phyloP scores from a whole-genome alignment of 37 sponge, comb jelly and placozoan species.

The Petrosia ficiformis region DNA sequence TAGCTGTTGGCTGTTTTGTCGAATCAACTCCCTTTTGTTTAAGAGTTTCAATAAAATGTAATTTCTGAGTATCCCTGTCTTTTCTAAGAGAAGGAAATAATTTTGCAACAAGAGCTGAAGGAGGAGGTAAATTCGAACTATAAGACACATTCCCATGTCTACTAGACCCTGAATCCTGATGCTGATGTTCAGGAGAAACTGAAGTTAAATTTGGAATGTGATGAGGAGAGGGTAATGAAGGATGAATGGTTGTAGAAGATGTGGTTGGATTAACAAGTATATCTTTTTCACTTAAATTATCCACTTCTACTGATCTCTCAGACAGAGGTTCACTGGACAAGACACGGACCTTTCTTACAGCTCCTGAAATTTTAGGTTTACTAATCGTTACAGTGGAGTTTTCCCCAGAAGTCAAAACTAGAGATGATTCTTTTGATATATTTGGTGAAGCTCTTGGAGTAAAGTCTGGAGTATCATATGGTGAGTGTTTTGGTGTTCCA shows the following conservation, averaged over 20 bases:
- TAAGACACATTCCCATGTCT: background rate
- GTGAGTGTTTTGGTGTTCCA: background rate
- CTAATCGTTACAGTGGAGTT: too few species aligned
- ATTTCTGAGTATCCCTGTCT: background rate
- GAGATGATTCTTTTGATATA: too few species aligned
- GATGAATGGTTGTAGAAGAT: background rate
- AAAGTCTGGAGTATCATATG: background rate
- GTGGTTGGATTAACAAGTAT: background rate
- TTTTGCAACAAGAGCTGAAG: slow-evolving; percentile 65
- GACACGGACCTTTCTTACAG: too few species aligned
- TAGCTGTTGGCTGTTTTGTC: background rate
- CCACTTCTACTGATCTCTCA: too few species aligned
- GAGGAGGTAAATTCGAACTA: slow-evolving; percentile 26
- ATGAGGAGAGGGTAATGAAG: background rate
- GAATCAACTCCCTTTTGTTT: background rate
- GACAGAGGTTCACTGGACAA: too few species aligned
- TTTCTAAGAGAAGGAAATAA: slow-evolving; percentile 65
- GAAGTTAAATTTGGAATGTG: background rate
- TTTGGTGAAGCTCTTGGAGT: background rate
- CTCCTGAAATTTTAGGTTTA: too few species aligned
- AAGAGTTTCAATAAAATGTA: background rate
- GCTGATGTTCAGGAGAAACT: background rate
- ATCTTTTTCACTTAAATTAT: too few species aligned
- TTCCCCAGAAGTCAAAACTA: too few species aligned
- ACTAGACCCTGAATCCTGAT: background rate